Conservation (phyloP, 2,797 vertebrate species). For the Dromococcyx pavoninus region DNA sequence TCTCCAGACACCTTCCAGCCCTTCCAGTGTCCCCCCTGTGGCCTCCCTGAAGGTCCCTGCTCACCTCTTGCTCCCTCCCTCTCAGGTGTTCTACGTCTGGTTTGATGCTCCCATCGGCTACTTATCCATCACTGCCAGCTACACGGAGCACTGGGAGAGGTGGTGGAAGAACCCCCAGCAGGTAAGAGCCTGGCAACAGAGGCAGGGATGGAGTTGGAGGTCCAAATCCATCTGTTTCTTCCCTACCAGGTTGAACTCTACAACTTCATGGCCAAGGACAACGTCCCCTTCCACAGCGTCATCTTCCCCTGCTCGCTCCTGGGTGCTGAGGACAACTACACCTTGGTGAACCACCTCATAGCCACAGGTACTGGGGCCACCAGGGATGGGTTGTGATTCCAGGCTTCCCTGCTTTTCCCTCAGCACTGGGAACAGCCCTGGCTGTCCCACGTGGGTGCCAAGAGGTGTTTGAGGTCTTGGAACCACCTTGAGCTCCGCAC, state of each 20-base stretch:
- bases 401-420: not conserved
- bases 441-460: accelerated
- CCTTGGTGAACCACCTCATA: constrained; percentile 89
- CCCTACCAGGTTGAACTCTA: constrained; percentile 90
- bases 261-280: constrained; percentile 99
- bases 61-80: accelerated
- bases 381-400: too few species aligned
- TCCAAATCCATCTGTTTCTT: accelerated
- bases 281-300: constrained; percentile 95
- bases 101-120: constrained; percentile 97
- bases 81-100: constrained; percentile 97
- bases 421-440: not conserved
- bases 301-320: constrained; percentile 93
- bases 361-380: constrained; percentile 85
- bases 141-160: constrained; percentile 91
- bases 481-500: not conserved
- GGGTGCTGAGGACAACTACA: constrained; percentile 93
- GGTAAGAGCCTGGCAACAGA: constrained; percentile 67
- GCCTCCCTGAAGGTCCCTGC: not conserved
- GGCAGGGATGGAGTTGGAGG: accelerated
- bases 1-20: too few species aligned
- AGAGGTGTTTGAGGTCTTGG: not conserved
- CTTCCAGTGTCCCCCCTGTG: too few species aligned
- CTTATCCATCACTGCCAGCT: constrained; percentile 93
- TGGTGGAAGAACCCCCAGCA: constrained; percentile 98